These are phyloP conservation scores for Muschampia plurimacula DNA, from an alignment of 2,888 invertebrate species.

Conservation along the genomic window DNA sequence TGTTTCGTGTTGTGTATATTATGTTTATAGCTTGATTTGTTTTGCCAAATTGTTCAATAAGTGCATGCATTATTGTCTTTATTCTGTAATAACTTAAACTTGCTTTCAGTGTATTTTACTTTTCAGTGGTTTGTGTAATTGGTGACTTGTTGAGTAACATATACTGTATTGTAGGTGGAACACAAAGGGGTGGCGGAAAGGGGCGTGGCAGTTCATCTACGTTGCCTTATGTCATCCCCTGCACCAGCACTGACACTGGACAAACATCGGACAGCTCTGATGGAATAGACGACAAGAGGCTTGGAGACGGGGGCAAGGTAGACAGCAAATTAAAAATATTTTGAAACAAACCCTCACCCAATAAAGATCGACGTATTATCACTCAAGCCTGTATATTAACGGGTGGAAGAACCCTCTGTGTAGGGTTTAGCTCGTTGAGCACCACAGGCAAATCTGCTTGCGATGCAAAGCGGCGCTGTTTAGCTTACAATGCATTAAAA, in stretches of 20 bases:
- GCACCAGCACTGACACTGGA: slow-evolving; percentile 72
- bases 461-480: slow-evolving; percentile 7
- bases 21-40: slow-evolving; percentile 14
- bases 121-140: not conserved
- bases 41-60: not conserved
- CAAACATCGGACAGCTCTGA: slow-evolving; percentile 80
- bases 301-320: slow-evolving; percentile 76
- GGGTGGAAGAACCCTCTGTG: slow-evolving; percentile 38
- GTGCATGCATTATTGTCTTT: slow-evolving; percentile 12
- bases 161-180: slow-evolving; percentile 21
- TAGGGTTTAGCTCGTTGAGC: slow-evolving; percentile 23
- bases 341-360: not conserved
- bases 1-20: not conserved
- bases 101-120: slow-evolving; percentile 15
- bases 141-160: slow-evolving; percentile 2
- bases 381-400: slow-evolving; percentile 25
- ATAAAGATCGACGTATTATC: not conserved
- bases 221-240: slow-evolving; percentile 80
- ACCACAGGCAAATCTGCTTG: not conserved
- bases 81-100: slow-evolving; percentile 1
- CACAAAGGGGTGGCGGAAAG: slow-evolving; percentile 74
- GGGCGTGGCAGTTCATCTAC: slow-evolving; percentile 74
- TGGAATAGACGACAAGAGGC: slow-evolving; percentile 73
- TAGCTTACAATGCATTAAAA: not conserved
- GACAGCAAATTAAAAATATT: not conserved